Conservation (phyloP, 2,113 vertebrate genomes). For the Macroglossus sobrinus region DNA sequence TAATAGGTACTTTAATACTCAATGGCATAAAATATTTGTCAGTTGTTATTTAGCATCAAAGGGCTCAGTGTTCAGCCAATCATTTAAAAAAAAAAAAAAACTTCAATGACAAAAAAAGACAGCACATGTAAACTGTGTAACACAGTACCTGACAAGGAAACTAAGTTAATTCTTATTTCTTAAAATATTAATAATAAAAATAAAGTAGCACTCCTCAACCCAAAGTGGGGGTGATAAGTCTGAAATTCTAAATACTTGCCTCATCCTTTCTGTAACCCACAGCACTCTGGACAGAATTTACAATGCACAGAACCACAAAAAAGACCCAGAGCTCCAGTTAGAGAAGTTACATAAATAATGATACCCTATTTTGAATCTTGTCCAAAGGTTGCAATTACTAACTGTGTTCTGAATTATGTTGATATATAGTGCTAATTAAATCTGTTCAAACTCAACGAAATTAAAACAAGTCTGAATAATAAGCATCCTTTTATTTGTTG, state of each 20-base stretch:
- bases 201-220: background rate
- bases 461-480: conserved; percentile 74
- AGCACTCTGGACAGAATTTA: background rate
- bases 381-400: background rate
- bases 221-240: background rate
- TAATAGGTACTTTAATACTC: background rate
- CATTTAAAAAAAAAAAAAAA: background rate
- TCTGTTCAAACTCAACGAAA: conserved; percentile 58
- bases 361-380: background rate
- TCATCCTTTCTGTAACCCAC: background rate
- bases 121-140: background rate
- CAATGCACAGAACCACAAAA: background rate
- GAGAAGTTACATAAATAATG: background rate
- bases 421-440: background rate
- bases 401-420: background rate
- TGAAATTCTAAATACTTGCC: background rate
- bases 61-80: background rate
- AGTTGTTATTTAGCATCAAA: conserved; percentile 18
- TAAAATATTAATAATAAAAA: background rate
- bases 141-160: background rate
- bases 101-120: background rate
- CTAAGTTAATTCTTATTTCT: background rate
- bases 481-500: conserved; percentile 87
- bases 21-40: background rate
- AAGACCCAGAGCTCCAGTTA: background rate